Base-by-base conservation (phyloP, 1,140 invertebrate species). In the Tetramorium alpestre region DNA sequence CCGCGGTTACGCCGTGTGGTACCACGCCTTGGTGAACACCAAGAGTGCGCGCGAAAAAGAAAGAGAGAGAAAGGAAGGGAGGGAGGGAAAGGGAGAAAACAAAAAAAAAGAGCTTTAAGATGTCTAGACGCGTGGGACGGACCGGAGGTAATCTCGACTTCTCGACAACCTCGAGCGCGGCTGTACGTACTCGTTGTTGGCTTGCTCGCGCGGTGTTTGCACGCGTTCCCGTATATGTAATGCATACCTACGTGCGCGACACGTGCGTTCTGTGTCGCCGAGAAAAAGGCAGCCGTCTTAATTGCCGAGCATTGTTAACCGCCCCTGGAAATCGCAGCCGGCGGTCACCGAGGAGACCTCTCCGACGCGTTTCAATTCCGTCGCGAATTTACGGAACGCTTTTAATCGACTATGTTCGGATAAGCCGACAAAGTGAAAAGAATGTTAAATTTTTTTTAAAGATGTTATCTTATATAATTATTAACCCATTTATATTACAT, bases 121-220 rank as follows among this genome's bases (percentile, higher is more conserved):
- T 69, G 90, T 91, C 90, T 91, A 91, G 90, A 91, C 90, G 88
- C 86, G 90, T 91, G 90, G 90, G 90, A 60, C 64, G 82, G 64
- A 77, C 75, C 65, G 88, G 88, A 25, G 72, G 84, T 91, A 89
- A 89, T 89, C 60, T 82, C 73, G 69, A 28, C 77, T 85, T 41
- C 28, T 60, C 70, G 41, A 72, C 49, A 54, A 87, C 25, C 65
- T 73, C 72, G 65, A 70, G 16, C 22, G 38, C 28, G 28, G 28
- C 28, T 33, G 28, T 25, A 65, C 51, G 58, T 11, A 16, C 56
- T 76, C n/a, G 54, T 76, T 62, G n/a, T 41, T 44, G 7, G 73
- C 54, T 76, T 44, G 73, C 33, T 60, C 44, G 60, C 41, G 16
- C 25, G 16, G 41, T 77, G 16, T 64, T 64, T 64, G 60, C 62